phyloP scores from a whole-genome alignment of 2,113 vertebrate species.

The Zosterops borbonicus region DNA sequence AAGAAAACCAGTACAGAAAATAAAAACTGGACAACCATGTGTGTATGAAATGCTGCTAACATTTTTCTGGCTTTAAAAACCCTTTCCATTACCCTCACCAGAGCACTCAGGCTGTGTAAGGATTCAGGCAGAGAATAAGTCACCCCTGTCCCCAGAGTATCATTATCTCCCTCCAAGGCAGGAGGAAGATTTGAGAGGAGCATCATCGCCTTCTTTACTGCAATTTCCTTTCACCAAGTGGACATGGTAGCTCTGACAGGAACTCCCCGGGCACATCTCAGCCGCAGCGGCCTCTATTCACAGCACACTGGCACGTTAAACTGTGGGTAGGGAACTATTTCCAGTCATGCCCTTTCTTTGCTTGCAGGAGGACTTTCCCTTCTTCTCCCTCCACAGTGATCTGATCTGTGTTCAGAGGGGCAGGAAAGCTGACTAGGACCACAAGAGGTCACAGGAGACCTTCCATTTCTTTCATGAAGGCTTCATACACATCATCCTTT shows the following conservation, averaged over 20 bases:
- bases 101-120: not conserved
- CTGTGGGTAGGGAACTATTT: constrained; percentile 10
- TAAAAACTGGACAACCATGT: constrained; percentile 34
- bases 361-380: constrained; percentile 1
- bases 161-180: not conserved
- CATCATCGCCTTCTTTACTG: not conserved
- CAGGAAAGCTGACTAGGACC: constrained; percentile 11
- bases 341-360: not conserved
- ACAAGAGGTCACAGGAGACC: constrained; percentile 82
- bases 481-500: constrained; percentile 98
- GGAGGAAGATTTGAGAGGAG: not conserved
- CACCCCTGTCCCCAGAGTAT: not conserved
- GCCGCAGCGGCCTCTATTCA: not conserved
- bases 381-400: not conserved
- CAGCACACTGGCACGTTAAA: constrained; percentile 13
- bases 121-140: not conserved
- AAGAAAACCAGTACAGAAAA: constrained; percentile 11
- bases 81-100: constrained; percentile 26
- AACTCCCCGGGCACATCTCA: not conserved
- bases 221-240: not conserved
- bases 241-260: not conserved
- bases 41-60: constrained; percentile 31
- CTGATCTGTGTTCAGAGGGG: not conserved
- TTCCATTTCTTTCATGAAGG: constrained; percentile 99
- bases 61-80: not conserved